These are phyloP conservation scores for Pelvicachromis taeniatus DNA, from an alignment of 2,113 vertebrate genomes.

Conservation along the genomic window DNA sequence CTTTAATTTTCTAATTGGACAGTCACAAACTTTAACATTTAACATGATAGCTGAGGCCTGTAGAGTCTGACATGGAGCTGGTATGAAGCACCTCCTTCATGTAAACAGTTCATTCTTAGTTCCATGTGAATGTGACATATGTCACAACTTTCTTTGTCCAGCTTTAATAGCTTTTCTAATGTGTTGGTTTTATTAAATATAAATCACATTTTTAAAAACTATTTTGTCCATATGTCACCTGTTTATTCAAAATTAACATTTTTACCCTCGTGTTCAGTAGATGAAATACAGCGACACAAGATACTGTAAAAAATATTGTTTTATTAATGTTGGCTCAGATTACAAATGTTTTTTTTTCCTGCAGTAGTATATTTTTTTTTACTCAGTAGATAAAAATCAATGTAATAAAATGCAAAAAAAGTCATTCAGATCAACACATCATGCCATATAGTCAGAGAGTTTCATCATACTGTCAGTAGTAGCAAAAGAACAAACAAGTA, in stretches of 20 bases:
- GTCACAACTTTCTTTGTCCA: too few species aligned
- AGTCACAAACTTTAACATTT: not conserved
- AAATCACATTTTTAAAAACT: fast-evolving
- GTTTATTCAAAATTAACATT: fast-evolving
- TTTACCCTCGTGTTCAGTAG: not conserved
- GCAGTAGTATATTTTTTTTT: not conserved
- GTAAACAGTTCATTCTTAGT: not conserved
- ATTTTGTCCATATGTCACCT: fast-evolving
- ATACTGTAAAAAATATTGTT: not conserved
- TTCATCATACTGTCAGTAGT: not conserved
- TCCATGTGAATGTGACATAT: not conserved
- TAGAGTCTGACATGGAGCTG: not conserved
- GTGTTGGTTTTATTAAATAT: not conserved
- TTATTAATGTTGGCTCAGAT: not conserved
- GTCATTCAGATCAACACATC: not conserved
- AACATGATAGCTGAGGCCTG: not conserved
- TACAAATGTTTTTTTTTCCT: not conserved
- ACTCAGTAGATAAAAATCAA: not conserved
- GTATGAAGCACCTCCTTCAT: fast-evolving
- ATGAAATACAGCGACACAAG: not conserved
- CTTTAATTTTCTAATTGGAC: not conserved
- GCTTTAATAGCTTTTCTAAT: not conserved
- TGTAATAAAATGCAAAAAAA: not conserved
- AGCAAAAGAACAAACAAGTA: not conserved
- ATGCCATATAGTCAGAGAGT: not conserved